Base-by-base conservation (phyloP, 2,797 vertebrate genomes). In the Pseudopleuronectes americanus region DNA sequence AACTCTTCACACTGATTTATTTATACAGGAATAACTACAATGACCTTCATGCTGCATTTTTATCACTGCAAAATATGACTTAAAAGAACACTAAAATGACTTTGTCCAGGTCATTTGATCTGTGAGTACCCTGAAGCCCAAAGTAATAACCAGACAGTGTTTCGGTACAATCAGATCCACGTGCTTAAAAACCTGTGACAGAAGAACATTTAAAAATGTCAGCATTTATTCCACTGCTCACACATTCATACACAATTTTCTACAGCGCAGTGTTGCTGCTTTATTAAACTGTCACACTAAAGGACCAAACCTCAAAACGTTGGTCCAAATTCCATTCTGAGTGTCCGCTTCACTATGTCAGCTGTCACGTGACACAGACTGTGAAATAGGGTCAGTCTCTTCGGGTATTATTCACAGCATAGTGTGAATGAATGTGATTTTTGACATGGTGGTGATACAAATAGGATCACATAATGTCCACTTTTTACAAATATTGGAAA, bases 261-360 rank as follows among this genome's bases (percentile, higher is more conserved):
- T 2, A 26, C 21, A 53, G 8, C 12, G 14, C 21, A 45, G 49
- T 26, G n/a, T 36, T 74, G 10, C 49, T 33, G 23, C 45, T 33
- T 70, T 24, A 69, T 57, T 72, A 16, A 66, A 62, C 13, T 6
- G 19, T 33, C 16, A 67, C 12, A 36, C 55, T 10, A 49, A 48
- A 24, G 12, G 59, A 53, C 24, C 49, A 51, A 59, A 64, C 23
- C 26, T 66, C 24, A 24, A 65, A 74, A 68, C 33, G 51, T 45
- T 26, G 38, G 55, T 62, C 67, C 57, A 83, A 73, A 74, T 78
- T 79, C 71, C 47, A 56, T 24, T 55, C 38, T 51, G 21, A 12
- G 16, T 64, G 49, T 26, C 57, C 17, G 22, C 31, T 33, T 12
- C 54, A 58, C 36, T 66, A 59, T 36, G 57, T 26, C 16, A 68